phyloP scores from a whole-genome alignment of 1,140 invertebrate species.

The Berghia stephanieae region DNA sequence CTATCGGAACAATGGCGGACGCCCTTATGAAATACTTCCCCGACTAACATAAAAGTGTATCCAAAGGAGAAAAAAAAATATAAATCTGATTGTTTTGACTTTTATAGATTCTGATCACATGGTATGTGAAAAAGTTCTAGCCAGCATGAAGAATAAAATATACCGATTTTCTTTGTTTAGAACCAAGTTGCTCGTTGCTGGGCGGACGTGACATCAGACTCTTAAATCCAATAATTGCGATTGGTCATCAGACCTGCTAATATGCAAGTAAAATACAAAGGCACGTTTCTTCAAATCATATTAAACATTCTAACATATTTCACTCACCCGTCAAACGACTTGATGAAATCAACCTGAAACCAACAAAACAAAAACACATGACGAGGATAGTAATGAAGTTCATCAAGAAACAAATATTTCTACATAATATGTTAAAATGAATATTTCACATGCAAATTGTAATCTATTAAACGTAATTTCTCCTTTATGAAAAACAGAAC shows the following conservation, averaged over 20 bases:
- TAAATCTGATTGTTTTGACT: no score
- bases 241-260: no score
- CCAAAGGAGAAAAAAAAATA: no score
- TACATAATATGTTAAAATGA: no score
- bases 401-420: no score
- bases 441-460: no score
- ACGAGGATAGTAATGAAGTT: not conserved
- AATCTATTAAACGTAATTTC: not conserved
- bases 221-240: not conserved
- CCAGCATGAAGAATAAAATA: no score
- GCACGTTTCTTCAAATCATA: not conserved
- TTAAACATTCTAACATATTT: not conserved
- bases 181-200: not conserved
- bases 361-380: slow-evolving; percentile 11
- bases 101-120: no score
- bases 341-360: slow-evolving; percentile 42
- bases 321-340: slow-evolving; percentile 50
- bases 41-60: no score
- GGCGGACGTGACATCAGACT: not conserved
- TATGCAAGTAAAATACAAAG: not conserved
- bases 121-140: no score
- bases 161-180: not conserved
- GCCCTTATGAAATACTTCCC: no score
- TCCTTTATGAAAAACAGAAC: not conserved
- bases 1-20: no score